phyloP scores from a whole-genome alignment of 2,888 invertebrate genomes.

The Epinotia demarniana region DNA sequence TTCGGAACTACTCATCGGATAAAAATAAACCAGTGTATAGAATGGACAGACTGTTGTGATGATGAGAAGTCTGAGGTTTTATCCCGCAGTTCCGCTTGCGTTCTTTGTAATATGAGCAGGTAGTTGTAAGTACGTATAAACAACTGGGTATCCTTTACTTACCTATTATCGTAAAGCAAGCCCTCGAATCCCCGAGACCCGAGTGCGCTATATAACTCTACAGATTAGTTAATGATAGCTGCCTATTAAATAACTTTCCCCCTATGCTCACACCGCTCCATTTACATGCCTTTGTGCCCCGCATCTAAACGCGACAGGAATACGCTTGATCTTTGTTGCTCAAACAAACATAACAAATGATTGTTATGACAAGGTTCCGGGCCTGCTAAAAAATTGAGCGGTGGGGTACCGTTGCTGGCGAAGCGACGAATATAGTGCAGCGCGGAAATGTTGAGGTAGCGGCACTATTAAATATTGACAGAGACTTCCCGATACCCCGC shows the following conservation, averaged over 20 bases:
- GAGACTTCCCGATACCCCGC: constrained; percentile 34
- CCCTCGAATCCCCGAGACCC: constrained; percentile 17
- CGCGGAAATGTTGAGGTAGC: constrained; percentile 18
- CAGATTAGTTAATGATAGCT: constrained; percentile 46
- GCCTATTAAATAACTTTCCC: constrained; percentile 7
- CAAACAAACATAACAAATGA: constrained; percentile 16
- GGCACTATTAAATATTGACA: constrained; percentile 40
- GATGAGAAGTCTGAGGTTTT: background rate
- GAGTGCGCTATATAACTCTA: constrained; percentile 45
- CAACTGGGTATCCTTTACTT: background rate
- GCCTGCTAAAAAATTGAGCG: constrained; percentile 29
- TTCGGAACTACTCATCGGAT: no score
- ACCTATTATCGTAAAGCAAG: constrained; percentile 26
- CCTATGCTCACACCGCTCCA: constrained; percentile 5
- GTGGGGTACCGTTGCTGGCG: background rate
- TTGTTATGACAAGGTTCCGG: constrained; percentile 14
- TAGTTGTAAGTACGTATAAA: background rate
- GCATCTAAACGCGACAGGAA: constrained; percentile 46
- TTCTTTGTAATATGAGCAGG: background rate
- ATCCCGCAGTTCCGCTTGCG: background rate
- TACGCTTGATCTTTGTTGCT: constrained; percentile 2
- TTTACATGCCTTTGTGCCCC: constrained; percentile 49
- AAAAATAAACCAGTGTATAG: no score
- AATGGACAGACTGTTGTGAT: no score
- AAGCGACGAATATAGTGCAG: constrained; percentile 24